Base-by-base conservation (phyloP, 2,797 vertebrate genomes). In the Tamandua tetradactyla region DNA sequence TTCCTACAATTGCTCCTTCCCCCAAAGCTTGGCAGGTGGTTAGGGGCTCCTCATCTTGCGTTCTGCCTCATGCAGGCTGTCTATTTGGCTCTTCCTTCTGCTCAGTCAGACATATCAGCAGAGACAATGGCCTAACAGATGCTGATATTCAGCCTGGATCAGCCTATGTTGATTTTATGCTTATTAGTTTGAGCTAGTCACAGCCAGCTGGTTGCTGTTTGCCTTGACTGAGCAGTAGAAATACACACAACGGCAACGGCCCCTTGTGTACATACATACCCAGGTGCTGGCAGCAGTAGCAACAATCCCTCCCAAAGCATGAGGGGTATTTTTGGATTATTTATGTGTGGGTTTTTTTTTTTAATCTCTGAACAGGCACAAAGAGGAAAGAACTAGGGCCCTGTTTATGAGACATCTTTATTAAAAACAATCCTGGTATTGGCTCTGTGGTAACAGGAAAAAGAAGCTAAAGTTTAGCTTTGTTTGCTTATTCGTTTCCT, bases 161-260 rank as follows among this genome's bases (percentile, higher is more conserved):
- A 94, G 96, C 32, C 94, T 93, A 23, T 96, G 96, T 96, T 96
- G 93, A 97, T 96, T 97, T 97, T 97, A 95, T 95, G 87, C 93
- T 97, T 93, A 94, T 96, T 96, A 96, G 92, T 74, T 87, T 96
- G 93, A 92, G 91, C 93, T 74, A 89, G 88, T 94, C 94, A 93
- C 88, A 96, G 95, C 92, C 96, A 97, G 96, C 96, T 97, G 96
- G 71, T 93, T 94, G 93, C 94, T 96, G 96, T 97, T 96, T 97
- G 95, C 92, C 93, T 95, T 95, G 88, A 96, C 93, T 97, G 95
- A 96, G 83, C 94, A 95, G 75, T 92, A 90, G 92, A 94, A 90
- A 96, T 59, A 79, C 40, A 88, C 62, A 94, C 85, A 92, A 95
- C 78, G 75, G 74, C 74, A 80, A 20, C 17, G 52, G 61, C 2